Conservation (phyloP, 2,113 vertebrate genomes). For the Sinosuthora webbiana region DNA sequence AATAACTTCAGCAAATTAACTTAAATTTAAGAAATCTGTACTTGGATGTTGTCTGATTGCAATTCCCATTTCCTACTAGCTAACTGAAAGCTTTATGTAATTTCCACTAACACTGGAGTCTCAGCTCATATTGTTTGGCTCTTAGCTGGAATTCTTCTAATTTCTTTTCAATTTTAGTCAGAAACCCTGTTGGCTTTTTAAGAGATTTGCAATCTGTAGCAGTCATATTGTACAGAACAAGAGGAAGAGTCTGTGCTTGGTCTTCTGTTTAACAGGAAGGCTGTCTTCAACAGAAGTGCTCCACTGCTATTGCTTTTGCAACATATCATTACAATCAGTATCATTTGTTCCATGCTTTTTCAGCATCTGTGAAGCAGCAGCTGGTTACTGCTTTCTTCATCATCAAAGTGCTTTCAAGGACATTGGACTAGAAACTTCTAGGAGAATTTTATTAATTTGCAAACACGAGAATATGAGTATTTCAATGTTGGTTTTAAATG, state of each 20-base stretch:
- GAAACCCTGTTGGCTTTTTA: not conserved
- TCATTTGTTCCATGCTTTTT: conserved; percentile 71
- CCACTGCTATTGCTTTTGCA: conserved; percentile 56
- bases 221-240: conserved; percentile 27
- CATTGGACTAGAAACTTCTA: conserved; percentile 70
- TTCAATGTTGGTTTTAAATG: conserved; percentile 26
- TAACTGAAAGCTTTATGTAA: conserved; percentile 24
- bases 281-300: conserved; percentile 61
- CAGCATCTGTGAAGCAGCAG: conserved; percentile 77
- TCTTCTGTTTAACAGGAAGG: conserved; percentile 63
- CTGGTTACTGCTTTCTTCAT: conserved; percentile 75
- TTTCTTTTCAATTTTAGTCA: conserved; percentile 33
- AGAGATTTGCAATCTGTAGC: conserved; percentile 40
- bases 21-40: conserved; percentile 7
- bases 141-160: conserved; percentile 43
- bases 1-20: not conserved
- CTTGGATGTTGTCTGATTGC: conserved; percentile 19
- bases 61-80: conserved; percentile 20
- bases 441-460: conserved; percentile 65
- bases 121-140: conserved; percentile 30
- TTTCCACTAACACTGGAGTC: not conserved
- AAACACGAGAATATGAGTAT: conserved; percentile 38
- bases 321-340: conserved; percentile 81
- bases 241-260: conserved; percentile 59
- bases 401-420: conserved; percentile 81